Evolutionary conservation across 2,888 invertebrate species (phyloP).

Genomic region (Argyresthia goedartella): DNA sequence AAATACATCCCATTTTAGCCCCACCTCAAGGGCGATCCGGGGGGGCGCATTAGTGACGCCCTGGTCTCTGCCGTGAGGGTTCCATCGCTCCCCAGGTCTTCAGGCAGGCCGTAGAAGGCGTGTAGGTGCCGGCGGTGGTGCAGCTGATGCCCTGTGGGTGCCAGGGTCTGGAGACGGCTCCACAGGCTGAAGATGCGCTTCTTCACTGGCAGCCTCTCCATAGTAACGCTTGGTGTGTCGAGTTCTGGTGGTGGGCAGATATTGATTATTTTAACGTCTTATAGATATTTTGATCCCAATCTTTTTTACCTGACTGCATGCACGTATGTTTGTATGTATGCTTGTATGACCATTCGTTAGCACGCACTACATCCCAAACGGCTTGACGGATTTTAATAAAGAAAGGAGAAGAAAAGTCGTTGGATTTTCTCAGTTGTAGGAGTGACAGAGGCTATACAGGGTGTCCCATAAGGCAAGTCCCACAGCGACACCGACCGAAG

Average conservation of each 20-base stretch:
- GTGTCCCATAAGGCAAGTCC: no score
- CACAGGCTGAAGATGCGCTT: constrained; percentile 58
- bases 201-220: constrained; percentile 30
- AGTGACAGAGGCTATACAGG: no score
- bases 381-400: no score
- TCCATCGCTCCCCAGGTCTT: constrained; percentile 29
- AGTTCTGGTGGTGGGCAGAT: constrained; percentile 9
- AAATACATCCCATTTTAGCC: constrained; percentile 22
- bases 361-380: no score
- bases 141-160: constrained; percentile 52
- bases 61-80: constrained; percentile 54
- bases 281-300: no score
- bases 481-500: no score
- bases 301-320: no score
- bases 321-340: not conserved
- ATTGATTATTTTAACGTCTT: no score
- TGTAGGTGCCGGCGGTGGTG: constrained; percentile 53
- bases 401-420: no score
- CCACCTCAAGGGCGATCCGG: constrained; percentile 60
- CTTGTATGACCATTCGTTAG: no score
- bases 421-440: no score
- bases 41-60: constrained; percentile 47
- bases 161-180: constrained; percentile 55
- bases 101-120: constrained; percentile 47
- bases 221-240: constrained; percentile 12